Conservation (phyloP, 2,113 vertebrate genomes). For the Thinocorus orbignyianus region DNA sequence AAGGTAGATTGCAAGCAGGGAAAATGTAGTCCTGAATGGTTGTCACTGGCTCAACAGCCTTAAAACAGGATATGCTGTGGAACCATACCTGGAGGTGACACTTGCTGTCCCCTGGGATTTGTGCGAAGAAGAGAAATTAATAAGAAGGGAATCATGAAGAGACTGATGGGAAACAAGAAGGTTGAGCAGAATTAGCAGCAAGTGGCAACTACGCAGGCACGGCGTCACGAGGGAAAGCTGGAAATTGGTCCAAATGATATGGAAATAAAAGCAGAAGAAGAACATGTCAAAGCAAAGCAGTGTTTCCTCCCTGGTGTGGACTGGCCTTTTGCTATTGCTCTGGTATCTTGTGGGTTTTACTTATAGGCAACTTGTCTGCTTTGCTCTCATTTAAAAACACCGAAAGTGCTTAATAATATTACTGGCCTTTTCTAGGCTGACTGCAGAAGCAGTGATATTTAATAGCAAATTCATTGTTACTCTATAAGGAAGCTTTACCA, state of each 20-base stretch:
- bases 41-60: neutral
- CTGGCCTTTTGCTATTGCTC: neutral
- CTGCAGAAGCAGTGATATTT: slow-evolving; percentile 64
- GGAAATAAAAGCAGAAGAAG: neutral
- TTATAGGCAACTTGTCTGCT: neutral
- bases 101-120: neutral
- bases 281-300: neutral
- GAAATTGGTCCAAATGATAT: neutral
- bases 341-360: neutral
- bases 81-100: neutral
- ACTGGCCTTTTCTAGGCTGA: slow-evolving; percentile 47
- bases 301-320: neutral
- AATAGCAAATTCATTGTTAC: slow-evolving; percentile 35
- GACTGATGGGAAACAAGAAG: neutral
- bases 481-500: slow-evolving; percentile 52
- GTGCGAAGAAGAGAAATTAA: neutral
- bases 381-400: slow-evolving; percentile 14
- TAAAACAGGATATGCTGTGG: neutral
- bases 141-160: neutral
- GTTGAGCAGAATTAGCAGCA: neutral
- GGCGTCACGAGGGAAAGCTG: neutral
- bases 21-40: neutral
- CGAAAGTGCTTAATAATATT: slow-evolving; percentile 5
- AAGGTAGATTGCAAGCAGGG: neutral
- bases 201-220: neutral